Evolutionary conservation across 1,140 invertebrate genomes (phyloP).

Genomic region (Laodelphax striatellus): DNA sequence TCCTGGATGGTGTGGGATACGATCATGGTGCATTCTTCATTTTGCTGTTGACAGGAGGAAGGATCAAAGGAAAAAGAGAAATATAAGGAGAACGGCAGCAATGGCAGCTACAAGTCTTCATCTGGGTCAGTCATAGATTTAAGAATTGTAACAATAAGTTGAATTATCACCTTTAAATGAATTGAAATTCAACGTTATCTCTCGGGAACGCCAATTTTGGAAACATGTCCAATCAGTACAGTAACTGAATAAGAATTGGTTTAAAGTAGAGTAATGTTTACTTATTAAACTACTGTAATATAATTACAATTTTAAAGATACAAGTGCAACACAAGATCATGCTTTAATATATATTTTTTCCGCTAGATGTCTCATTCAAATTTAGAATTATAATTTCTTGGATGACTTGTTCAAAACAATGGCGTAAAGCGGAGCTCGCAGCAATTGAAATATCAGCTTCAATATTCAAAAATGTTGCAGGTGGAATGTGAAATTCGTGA

Average conservation of each 20-base stretch:
- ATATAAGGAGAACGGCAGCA: conserved; percentile 43
- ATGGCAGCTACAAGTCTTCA: conserved; percentile 29
- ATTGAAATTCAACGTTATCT: too few relatives aligned
- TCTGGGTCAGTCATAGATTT: conserved; percentile 8
- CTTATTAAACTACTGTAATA: too few relatives aligned
- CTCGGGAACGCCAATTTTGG: too few relatives aligned
- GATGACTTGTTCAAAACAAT: not conserved
- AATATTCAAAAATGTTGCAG: too few relatives aligned
- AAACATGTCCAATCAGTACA: too few relatives aligned
- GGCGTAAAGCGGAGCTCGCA: too few relatives aligned
- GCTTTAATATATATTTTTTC: not conserved
- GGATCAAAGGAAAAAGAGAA: conserved; percentile 30
- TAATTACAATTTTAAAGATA: not conserved
- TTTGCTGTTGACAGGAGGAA: conserved; percentile 53
- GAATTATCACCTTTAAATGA: too few relatives aligned
- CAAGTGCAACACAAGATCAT: too few relatives aligned
- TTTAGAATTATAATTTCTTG: not conserved
- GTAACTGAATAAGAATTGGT: too few relatives aligned
- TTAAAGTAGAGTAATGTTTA: too few relatives aligned
- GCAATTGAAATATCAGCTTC: too few relatives aligned
- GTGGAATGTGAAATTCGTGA: too few relatives aligned
- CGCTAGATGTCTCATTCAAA: not conserved
- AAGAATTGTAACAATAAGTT: not conserved
- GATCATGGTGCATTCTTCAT: conserved; percentile 26
- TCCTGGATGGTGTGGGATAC: conserved; percentile 42